Percentiles rank a stretch among this genome's conserved stretches.
These are phyloP conservation scores for Anseranas semipalmata DNA, from an alignment of 2,113 vertebrate genomes.

Conservation along the genomic window DNA sequence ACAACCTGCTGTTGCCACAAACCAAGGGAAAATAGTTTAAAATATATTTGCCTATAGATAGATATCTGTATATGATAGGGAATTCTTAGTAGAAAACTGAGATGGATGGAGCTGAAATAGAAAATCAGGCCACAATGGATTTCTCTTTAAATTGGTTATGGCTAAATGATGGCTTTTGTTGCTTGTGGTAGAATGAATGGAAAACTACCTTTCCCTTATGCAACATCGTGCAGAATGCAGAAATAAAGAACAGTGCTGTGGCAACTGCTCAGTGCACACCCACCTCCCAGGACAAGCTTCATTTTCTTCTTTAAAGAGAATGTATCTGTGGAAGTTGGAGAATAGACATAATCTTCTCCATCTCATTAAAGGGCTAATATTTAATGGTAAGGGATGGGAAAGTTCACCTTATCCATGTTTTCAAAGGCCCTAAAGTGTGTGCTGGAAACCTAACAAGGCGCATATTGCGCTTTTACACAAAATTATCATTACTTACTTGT, in stretches of 20 bases:
- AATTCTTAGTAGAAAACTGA: background rate
- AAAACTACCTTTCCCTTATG: background rate
- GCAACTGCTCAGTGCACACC: background rate
- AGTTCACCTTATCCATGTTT: background rate
- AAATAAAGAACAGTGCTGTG: background rate
- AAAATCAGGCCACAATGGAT: background rate
- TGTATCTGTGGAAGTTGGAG: background rate
- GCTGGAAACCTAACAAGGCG: background rate
- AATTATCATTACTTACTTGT: constrained; percentile 1
- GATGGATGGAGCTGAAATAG: background rate
- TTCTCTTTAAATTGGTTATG: background rate
- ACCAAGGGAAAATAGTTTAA: background rate
- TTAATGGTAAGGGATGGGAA: background rate
- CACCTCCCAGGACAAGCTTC: background rate
- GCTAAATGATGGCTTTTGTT: background rate
- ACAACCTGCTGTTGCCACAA: constrained; percentile 16
- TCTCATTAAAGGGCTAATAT: background rate
- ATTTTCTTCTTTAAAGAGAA: background rate
- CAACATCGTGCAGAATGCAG: background rate
- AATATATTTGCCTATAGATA: background rate
- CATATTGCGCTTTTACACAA: background rate
- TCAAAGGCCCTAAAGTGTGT: background rate
- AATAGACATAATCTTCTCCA: background rate
- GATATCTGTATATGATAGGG: background rate
- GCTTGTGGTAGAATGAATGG: background rate